Conservation (phyloP, 1,140 invertebrate species). For the Bombus ignitus region DNA sequence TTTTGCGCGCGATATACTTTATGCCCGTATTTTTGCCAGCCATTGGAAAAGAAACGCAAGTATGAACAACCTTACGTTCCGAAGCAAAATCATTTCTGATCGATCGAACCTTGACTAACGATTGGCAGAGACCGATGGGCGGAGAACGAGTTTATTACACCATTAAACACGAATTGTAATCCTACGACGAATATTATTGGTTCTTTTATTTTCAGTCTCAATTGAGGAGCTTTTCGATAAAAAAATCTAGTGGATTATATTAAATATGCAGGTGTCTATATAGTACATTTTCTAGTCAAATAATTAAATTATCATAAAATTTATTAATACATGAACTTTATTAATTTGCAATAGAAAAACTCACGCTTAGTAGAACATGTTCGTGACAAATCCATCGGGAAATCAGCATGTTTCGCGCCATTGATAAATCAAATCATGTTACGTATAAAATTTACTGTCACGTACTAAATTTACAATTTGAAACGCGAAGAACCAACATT, state of each 20-base stretch:
- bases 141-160: neutral
- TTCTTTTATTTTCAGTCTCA: too few relatives aligned
- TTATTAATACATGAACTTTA: too few relatives aligned
- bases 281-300: too few relatives aligned
- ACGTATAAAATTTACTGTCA: neutral
- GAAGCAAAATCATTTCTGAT: too few relatives aligned
- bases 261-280: too few relatives aligned
- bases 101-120: neutral
- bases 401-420: neutral
- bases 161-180: neutral
- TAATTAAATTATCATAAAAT: too few relatives aligned
- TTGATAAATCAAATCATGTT: neutral
- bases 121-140: neutral
- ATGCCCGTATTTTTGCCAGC: neutral
- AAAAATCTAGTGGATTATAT: too few relatives aligned
- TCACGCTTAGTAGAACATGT: slow-evolving; percentile 6
- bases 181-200: too few relatives aligned
- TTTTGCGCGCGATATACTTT: slow-evolving; percentile 38
- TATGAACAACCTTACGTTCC: neutral
- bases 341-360: too few relatives aligned
- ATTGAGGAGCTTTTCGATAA: too few relatives aligned
- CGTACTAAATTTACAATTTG: neutral
- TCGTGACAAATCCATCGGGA: neutral
- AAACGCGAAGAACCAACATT: neutral
- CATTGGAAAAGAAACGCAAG: neutral